Evolutionary conservation across 2,113 vertebrate genomes (phyloP), one percentile per base, ranked within the genome.

Genomic region (Vidua chalybeata): DNA sequence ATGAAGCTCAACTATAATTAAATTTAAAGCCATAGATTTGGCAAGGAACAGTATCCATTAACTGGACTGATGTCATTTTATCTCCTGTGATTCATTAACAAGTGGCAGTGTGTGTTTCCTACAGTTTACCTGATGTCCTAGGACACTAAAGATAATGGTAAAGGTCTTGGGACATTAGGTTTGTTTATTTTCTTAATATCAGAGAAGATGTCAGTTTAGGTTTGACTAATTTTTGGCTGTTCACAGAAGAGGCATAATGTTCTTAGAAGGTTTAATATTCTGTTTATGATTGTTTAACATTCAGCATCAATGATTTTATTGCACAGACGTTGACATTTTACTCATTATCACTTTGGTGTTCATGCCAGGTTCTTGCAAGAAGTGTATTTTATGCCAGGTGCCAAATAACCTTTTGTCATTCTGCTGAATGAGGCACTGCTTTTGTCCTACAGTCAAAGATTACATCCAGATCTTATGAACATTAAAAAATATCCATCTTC

Each of bases 351-450:
- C 93, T 96, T 95, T 94, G 92, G 89, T 92, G 97, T 87, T 92
- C 95, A 71, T 96, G 91, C 93, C 96, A 96, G 95, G 79, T 93
- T 97, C 96, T 98, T 97, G 84, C 92, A 97, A 97, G 96, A 94
- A 95, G 56, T 91, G 67, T 94, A 39, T 95, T 95, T 96, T 87
- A 92, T 97, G 96, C 96, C 97, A 97, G 94, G 96, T 97, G 96
- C 96, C 96, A 97, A 98, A 97, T 97, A 97, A 98, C 96, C 97
- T 97, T 98, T 98, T 98, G 95, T 98, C 95, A 92, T 97, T 87
- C 84, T 92, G 84, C 96, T 96, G 97, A 96, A 97, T 97, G 97
- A 97, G 97, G 94, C 93, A 95, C 95, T 95, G 96, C 97, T 97
- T 97, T 97, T 97, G 89, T 97, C 97, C 95, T 89, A 61, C 86